A percentile compares a stretch with the other conserved stretches of the same genome.
phyloP scores from a whole-genome alignment of 2,888 invertebrate species.

The Trissolcus brochymenae region DNA sequence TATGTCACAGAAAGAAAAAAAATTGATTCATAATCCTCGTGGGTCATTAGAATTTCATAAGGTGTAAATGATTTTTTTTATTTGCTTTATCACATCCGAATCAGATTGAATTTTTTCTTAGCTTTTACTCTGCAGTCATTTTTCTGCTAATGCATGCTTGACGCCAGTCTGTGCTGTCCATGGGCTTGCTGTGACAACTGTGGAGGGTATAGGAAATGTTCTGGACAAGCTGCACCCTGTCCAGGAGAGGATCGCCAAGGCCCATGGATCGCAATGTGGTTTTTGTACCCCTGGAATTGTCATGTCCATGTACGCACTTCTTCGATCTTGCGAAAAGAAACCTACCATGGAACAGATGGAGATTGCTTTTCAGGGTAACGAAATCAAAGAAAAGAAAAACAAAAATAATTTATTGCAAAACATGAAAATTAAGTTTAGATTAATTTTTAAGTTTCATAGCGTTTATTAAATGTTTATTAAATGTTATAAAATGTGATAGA shows the following conservation, averaged over 20 bases:
- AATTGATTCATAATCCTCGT: background rate
- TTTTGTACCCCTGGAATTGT: constrained; percentile 97
- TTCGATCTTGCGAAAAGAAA: constrained; percentile 82
- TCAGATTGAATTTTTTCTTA: constrained; percentile 15
- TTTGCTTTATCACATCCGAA: background rate
- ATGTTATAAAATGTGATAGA: too few relatives aligned
- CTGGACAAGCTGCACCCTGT: constrained; percentile 88
- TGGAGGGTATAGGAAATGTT: constrained; percentile 94
- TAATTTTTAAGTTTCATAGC: too few relatives aligned
- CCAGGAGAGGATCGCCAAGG: constrained; percentile 90
- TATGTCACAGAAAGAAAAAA: background rate
- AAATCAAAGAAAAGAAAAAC: too few relatives aligned
- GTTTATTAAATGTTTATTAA: too few relatives aligned
- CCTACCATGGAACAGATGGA: constrained; percentile 88
- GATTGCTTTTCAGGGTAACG: constrained; percentile 86
- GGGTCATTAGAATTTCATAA: background rate
- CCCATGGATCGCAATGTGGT: constrained; percentile 96
- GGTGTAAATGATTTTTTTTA: background rate
- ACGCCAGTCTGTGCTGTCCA: constrained; percentile 91
- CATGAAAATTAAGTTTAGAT: background rate
- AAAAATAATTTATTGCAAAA: background rate
- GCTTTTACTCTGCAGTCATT: constrained; percentile 79
- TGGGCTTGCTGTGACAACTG: constrained; percentile 92
- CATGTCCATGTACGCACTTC: constrained; percentile 96
- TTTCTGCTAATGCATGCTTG: constrained; percentile 92